phyloP scores from a whole-genome alignment of 2,797 vertebrate genomes.

The Manis pentadactyla region DNA sequence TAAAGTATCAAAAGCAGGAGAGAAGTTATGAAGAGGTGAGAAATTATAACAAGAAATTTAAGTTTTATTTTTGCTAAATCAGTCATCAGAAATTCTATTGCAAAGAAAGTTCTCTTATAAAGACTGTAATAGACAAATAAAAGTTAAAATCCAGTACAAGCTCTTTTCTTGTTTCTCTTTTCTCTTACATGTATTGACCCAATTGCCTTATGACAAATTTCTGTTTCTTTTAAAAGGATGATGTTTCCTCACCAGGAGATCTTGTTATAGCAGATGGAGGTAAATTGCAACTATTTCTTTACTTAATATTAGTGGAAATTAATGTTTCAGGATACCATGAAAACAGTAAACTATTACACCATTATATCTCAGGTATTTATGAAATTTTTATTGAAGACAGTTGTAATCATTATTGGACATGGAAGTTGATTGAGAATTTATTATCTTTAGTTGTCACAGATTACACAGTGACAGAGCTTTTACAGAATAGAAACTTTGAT shows the following conservation, averaged over 20 bases:
- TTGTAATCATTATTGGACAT: not conserved
- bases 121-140: too few relatives aligned
- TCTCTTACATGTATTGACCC: not conserved
- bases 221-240: slow-evolving; percentile 89
- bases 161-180: not conserved
- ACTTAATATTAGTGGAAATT: slow-evolving; percentile 47
- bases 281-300: slow-evolving; percentile 80
- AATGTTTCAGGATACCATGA: not conserved
- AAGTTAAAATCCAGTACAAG: too few relatives aligned
- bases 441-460: not conserved
- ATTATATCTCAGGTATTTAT: not conserved
- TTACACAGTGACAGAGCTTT: not conserved
- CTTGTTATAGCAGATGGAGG: slow-evolving; percentile 95
- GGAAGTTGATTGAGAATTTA: not conserved
- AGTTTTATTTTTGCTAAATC: slow-evolving; percentile 49
- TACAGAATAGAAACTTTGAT: not conserved
- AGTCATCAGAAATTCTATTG: not conserved
- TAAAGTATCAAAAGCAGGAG: not conserved
- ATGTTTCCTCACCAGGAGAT: slow-evolving; percentile 97
- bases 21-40: not conserved
- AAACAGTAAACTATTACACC: not conserved
- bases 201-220: slow-evolving; percentile 50
- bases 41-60: not conserved
- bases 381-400: not conserved
- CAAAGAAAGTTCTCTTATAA: not conserved